These are phyloP conservation scores for Catocala fraxini DNA, from an alignment of 2,888 invertebrate species.

Conservation along the genomic window DNA sequence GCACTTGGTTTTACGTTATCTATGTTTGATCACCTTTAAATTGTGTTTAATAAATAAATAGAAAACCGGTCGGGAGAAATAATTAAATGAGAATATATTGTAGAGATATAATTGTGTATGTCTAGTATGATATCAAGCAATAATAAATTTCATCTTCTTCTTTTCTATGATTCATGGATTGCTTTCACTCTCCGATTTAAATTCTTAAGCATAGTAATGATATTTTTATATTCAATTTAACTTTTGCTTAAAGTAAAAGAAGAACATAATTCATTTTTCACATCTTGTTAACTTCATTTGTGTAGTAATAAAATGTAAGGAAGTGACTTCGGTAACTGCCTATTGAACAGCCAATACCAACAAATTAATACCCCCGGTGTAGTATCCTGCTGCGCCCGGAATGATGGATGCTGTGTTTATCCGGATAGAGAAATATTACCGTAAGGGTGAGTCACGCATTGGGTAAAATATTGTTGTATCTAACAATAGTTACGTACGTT, in stretches of 20 bases:
- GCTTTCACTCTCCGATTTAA: no score
- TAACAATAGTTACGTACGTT: neutral
- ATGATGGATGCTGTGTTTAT: conserved; percentile 42
- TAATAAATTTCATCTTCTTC: no score
- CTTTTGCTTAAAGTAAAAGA: neutral
- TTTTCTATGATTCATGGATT: no score
- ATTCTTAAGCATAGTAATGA: no score
- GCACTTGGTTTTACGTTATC: no score
- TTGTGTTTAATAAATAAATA: no score
- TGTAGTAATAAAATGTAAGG: conserved; percentile 21
- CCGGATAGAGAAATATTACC: conserved; percentile 45
- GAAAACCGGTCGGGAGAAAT: no score
- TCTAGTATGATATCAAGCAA: no score
- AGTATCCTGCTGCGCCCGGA: conserved; percentile 40
- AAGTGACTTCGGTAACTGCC: conserved; percentile 19
- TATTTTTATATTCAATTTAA: no score
- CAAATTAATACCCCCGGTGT: conserved; percentile 37
- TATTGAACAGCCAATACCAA: conserved; percentile 27
- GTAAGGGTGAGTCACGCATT: conserved; percentile 34
- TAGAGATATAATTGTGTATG: no score
- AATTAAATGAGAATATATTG: no score
- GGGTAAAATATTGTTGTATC: neutral
- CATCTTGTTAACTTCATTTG: conserved; percentile 18
- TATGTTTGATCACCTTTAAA: no score
- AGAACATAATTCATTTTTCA: conserved; percentile 18